Base-by-base conservation (phyloP, 1,140 invertebrate species). In the Brachionus angularis region DNA sequence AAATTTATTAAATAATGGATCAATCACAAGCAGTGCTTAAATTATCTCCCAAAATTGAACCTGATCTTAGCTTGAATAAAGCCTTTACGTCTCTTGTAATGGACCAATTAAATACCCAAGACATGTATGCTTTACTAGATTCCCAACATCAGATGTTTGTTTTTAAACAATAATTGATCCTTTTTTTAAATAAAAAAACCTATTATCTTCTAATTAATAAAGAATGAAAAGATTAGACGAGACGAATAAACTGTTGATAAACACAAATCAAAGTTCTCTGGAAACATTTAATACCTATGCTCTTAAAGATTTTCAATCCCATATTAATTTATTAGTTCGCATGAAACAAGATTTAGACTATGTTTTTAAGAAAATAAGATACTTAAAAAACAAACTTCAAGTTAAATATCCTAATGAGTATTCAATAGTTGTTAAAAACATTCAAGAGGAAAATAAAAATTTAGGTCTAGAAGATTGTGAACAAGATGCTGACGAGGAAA, bases 331-430 rank as follows among this genome's bases (percentile, higher is more conserved):
- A 16, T 27, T 67, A 5, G 29, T 18, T 50, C n/a, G 27, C 5
- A 67, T 67, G 62, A 46, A 50, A 49, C 39, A 34, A 31, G 62
- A 67, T 42, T 27, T 67, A 2, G 62, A 67, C 33, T 47, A 31
- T 50, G 29, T 67, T 14, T 67, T 67, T 18, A 46, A 50, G 12
- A 39, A 42, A 47, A 36, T 67, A 18, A 27, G 42, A 21, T 47
- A 23, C n/a, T 21, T 67, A 16, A 67, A 67, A 50, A 46, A 47
- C n/a, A 67, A 67, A 50, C 62, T 67, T n/a, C 39, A 46, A 31
- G n/a, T 34, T 5, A 67, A 67, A 36, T 67, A 67, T 12, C 62
- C 62, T 1, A 23, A 25, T 14, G 27, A 23, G 21, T 67, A 47
- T 47, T 31, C 47, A 10, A 33, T 34, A 10, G 42, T 14, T 16